Base-by-base conservation (phyloP, 2,113 vertebrate genomes). In the Trichechus manatus region DNA sequence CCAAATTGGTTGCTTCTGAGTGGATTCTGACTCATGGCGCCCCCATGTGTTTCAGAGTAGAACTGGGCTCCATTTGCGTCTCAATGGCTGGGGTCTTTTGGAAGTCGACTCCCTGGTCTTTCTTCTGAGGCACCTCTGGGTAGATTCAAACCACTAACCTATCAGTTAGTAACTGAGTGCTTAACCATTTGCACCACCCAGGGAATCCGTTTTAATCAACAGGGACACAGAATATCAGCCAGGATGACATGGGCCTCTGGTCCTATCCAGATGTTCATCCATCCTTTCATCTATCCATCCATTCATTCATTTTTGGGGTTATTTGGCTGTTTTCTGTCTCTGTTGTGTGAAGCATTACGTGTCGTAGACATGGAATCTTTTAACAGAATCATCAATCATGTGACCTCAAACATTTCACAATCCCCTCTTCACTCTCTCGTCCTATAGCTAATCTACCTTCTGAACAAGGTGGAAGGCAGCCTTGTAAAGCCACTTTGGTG, bases 401-500 rank as follows among this genome's bases (percentile, higher is more conserved):
- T 86, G 36, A 36, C 53, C n/a, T 75, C 0, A 56, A 7, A 10
- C 6, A 29, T 87, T 92, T 27, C 3, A n/a, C 11, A 6, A 20
- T 9, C 10, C 3, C 0, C 0, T 7, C 36, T 15, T 31, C 20
- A 20, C 13, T 39, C 19, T 9, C 14, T 91, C 33, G 3, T 89
- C 80, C 20, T 89, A 44, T 79, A 99, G 99, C 98, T 99, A 19
- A 98, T 98, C 87, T 97, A 98, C 92, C 98, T 99, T 64, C 91
- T 99, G 85, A 99, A 98, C 97, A 98, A 98, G 95, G 98, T 99
- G 6, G 97, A 99, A 86, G 92, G 29, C 94, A 93, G 39, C 0
- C 87, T 33, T 95, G 23, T 1, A 97, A 97, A 31, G 6, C 36
- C 2, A 66, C 70, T 59, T 80, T 14, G 6, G 93, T 97, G 50